Conservation (phyloP, 2,113 vertebrate species). For the Candoia aspera region DNA sequence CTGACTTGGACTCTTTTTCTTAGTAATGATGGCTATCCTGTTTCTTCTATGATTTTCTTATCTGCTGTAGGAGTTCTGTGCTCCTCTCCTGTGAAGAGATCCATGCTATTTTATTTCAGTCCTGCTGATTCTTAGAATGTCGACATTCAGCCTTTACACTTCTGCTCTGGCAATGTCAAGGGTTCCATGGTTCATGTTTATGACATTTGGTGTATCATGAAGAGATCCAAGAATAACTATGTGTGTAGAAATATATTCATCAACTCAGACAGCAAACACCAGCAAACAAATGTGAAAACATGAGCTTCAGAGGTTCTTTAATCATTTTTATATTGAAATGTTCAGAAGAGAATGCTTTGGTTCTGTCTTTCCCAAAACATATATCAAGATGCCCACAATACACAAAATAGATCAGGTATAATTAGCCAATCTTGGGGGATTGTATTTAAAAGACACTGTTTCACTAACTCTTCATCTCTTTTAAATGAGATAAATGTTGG, state of each 20-base stretch:
- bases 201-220: not conserved
- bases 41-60: not conserved
- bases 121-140: not conserved
- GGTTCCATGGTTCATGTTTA: not conserved
- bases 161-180: not conserved
- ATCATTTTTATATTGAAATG: not conserved
- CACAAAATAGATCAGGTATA: constrained; percentile 8
- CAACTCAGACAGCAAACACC: not conserved
- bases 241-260: not conserved
- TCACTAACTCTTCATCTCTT: constrained; percentile 35
- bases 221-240: not conserved
- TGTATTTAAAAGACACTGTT: constrained; percentile 18
- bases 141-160: not conserved
- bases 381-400: not conserved
- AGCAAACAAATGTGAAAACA: not conserved
- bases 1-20: not conserved
- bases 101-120: not conserved
- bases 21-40: not conserved
- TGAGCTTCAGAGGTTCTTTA: not conserved
- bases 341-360: not conserved
- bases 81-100: not conserved
- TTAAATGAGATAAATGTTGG: constrained; percentile 48
- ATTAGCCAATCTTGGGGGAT: constrained; percentile 36
- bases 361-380: constrained; percentile 13
- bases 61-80: not conserved